Percentiles rank a stretch among this genome's conserved stretches.
phyloP scores from a whole-genome alignment of 2,113 vertebrate species.

The Saiga tatarica region DNA sequence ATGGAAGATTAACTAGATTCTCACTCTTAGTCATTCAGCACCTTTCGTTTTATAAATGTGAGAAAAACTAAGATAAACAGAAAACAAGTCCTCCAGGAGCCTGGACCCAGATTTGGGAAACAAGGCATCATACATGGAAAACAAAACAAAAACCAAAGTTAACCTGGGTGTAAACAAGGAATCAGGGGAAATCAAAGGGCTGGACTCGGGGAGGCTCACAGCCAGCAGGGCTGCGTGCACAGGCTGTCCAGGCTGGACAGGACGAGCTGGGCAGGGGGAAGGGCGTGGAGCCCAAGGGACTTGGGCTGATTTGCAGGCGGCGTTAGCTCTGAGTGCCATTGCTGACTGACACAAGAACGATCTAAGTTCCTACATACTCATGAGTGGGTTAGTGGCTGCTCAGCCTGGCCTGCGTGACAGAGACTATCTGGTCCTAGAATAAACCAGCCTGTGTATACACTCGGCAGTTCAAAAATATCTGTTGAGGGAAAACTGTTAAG shows the following conservation, averaged over 20 bases:
- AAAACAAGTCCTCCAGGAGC: neutral
- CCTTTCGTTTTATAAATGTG: neutral
- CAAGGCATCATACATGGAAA: neutral
- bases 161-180: neutral
- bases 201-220: no score
- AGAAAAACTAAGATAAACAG: neutral
- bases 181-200: neutral
- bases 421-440: neutral
- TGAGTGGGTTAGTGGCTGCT: neutral
- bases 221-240: neutral
- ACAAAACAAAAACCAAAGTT: neutral
- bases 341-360: neutral
- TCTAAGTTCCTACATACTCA: neutral
- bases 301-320: neutral
- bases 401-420: neutral
- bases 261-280: neutral
- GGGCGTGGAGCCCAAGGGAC: fast-evolving
- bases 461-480: neutral
- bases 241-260: neutral
- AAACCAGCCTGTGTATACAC: neutral
- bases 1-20: neutral
- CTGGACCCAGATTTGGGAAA: neutral
- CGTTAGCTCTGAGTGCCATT: neutral
- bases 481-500: neutral
- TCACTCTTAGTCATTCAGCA: neutral